phyloP scores from a whole-genome alignment of 2,797 vertebrate species.

The Sebastes goodei region DNA sequence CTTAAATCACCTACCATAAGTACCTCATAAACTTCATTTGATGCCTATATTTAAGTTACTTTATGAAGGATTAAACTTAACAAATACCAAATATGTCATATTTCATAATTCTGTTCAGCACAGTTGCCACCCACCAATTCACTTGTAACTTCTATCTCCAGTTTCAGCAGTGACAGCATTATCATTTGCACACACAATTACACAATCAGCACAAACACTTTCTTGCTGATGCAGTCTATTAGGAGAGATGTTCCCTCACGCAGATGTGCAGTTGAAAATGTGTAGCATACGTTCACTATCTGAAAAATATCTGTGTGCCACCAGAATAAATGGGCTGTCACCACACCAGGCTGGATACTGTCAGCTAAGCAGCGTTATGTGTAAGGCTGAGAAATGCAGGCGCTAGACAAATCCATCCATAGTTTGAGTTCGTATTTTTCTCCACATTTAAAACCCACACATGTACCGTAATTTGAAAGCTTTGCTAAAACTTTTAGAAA shows the following conservation, averaged over 20 bases:
- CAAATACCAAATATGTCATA: not conserved
- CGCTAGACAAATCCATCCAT: conserved; percentile 33
- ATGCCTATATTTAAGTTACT: not conserved
- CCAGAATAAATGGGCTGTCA: conserved; percentile 56
- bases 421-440: not conserved
- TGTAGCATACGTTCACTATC: conserved; percentile 9
- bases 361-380: conserved; percentile 18
- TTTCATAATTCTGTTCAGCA: not conserved
- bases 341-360: conserved; percentile 21
- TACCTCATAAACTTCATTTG: not conserved
- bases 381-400: conserved; percentile 15
- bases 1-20: too few species aligned
- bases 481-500: conserved; percentile 5
- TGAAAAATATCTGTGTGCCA: conserved; percentile 25
- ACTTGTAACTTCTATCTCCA: not conserved
- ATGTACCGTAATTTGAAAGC: not conserved
- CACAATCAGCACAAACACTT: conserved; percentile 40
- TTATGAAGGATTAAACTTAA: not conserved
- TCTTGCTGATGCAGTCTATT: conserved; percentile 44
- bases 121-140: not conserved
- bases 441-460: conserved; percentile 1
- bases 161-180: not conserved
- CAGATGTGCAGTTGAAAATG: conserved; percentile 33
- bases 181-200: conserved; percentile 1
- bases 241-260: not conserved